phyloP scores from a whole-genome alignment of 30 jellyfish, hydroid and myxozoan species.

The Calvadosia cruxmelitensis region DNA sequence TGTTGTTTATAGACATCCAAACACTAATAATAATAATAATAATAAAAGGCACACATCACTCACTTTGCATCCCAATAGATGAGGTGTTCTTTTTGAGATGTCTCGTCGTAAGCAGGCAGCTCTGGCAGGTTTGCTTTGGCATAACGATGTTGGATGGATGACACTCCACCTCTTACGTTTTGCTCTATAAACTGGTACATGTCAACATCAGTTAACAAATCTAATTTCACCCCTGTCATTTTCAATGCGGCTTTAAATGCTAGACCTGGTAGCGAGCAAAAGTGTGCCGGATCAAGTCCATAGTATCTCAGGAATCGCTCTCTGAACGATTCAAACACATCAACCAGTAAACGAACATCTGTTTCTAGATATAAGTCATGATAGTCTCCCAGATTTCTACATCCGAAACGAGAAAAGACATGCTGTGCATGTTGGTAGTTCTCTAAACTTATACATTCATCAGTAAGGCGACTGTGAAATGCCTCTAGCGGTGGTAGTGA shows the following conservation, averaged over 20 bases:
- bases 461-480: slow-evolving; percentile 2
- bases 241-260: slow-evolving; percentile 10
- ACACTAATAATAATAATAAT: too few relatives aligned
- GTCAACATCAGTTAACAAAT: slow-evolving; percentile 16
- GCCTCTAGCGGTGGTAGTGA: slow-evolving; percentile 25
- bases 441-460: neutral
- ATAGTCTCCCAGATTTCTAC: slow-evolving; percentile 10
- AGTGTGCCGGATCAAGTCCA: slow-evolving; percentile 9
- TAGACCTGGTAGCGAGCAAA: slow-evolving; percentile 6
- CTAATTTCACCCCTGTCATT: slow-evolving; percentile 18
- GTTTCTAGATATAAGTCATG: slow-evolving; percentile 20
- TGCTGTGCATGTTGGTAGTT: slow-evolving; percentile 25
- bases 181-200: slow-evolving; percentile 16
- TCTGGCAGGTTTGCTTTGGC: slow-evolving; percentile 19
- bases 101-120: slow-evolving; percentile 4
- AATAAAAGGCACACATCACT: too few relatives aligned
- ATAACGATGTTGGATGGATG: slow-evolving; percentile 13
- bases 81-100: slow-evolving; percentile 9
- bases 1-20: too few relatives aligned
- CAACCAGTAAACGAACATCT: slow-evolving; percentile 14
- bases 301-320: slow-evolving; percentile 2
- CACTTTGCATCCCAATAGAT: slow-evolving; percentile 70
- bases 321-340: slow-evolving; percentile 3
- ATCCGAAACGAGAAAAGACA: slow-evolving; percentile 6
- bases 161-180: slow-evolving; percentile 30